Evolutionary conservation across 2,888 invertebrate genomes (phyloP), one percentile per base, ranked within the genome.

Genomic region (Andrena flavipes): DNA sequence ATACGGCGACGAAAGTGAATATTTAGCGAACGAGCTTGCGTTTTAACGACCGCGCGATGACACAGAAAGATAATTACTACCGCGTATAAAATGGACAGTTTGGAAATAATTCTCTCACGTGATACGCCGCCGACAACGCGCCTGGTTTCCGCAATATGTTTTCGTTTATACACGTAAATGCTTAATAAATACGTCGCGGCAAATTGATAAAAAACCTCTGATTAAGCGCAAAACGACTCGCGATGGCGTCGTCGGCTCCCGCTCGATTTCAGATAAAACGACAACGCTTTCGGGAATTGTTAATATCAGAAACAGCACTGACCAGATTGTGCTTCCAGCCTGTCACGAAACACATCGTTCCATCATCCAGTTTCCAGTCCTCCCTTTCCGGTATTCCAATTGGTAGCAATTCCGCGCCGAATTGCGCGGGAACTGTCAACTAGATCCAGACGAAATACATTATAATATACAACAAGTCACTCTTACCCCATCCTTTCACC

Each of bases 341-440:
- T 35, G 89, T 87, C 74, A 90, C 90, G 56, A 65, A 62, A 56
- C 85, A 69, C 29, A 16, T 26, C 60, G 84, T 83, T 48, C 86
- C 88, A 64, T 87, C 86, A 51, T 69, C 59, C 23, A 80, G 54
- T 29, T 65, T 42, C 59, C 78, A 71, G 67, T 87, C 81, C 8
- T 80, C 56, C 42, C 71, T 76, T n/a, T 76, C 62, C 23, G 91
- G 89, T 7, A 91, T 62, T 8, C 54, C 80, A 67, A 92, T 89
- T 3, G 91, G 88, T 35, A 83, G 73, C 29, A 87, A 74, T 73
- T 89, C 85, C 13, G 72, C 81, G 5, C 84, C 86, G 49, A 84
- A 91, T 67, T 80, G 83, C 23, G 80, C 86, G 5, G 90, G 88
- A 35, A 70, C 26, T 65, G 70, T 80, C 64, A 91, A 65, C 90